These are phyloP conservation scores for Bradypus variegatus DNA, from an alignment of 2,797 vertebrate species.

Conservation along the genomic window DNA sequence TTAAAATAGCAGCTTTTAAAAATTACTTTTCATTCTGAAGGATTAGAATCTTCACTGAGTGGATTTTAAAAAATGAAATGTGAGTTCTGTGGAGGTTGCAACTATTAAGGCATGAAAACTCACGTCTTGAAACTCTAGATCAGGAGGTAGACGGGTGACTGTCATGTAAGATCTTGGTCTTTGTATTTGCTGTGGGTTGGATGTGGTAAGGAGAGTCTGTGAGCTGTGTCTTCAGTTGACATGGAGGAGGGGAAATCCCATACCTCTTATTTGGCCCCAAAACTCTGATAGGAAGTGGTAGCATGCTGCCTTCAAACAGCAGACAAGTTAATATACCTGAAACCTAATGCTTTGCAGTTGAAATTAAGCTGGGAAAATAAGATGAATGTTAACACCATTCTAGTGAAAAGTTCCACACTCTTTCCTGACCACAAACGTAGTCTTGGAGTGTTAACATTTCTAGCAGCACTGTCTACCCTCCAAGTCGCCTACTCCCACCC, in stretches of 20 bases:
- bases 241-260: slow-evolving; percentile 45
- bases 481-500: not conserved
- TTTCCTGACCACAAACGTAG: not conserved
- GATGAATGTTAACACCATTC: not conserved
- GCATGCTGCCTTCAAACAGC: not conserved
- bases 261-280: not conserved
- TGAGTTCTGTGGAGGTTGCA: not conserved
- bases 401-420: not conserved
- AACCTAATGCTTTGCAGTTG: slow-evolving; percentile 31
- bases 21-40: slow-evolving; percentile 33
- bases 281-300: slow-evolving; percentile 45
- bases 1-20: slow-evolving; percentile 36
- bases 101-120: not conserved
- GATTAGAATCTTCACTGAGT: not conserved
- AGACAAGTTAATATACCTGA: slow-evolving; percentile 23
- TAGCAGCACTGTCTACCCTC: not conserved
- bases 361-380: slow-evolving; percentile 11
- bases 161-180: slow-evolving; percentile 22
- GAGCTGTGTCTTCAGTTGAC: slow-evolving; percentile 34
- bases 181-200: slow-evolving; percentile 19
- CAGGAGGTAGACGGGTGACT: not conserved
- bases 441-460: not conserved
- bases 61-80: not conserved
- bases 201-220: slow-evolving; percentile 43
- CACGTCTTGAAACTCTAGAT: not conserved